Evolutionary conservation across 2,113 vertebrate species (phyloP).

Genomic region (Acanthochromis polyacanthus): DNA sequence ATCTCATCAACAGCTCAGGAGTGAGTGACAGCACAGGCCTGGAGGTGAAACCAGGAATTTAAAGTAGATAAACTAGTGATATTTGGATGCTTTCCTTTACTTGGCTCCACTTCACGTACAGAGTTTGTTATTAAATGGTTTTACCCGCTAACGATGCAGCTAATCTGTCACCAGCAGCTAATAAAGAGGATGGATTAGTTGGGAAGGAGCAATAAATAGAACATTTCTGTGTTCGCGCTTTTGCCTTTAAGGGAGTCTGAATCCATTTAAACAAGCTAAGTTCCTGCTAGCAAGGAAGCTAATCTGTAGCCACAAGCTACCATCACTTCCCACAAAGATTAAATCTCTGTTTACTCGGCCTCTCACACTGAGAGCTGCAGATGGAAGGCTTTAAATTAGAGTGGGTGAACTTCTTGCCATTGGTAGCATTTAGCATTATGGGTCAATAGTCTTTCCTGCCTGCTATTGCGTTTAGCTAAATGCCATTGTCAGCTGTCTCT

Average conservation of each 20-base stretch:
- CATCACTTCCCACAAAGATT: slow-evolving; percentile 48
- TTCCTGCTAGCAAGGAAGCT: slow-evolving; percentile 38
- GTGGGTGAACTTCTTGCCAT: neutral
- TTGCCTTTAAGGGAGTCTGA: slow-evolving; percentile 9
- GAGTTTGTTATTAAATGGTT: slow-evolving; percentile 1
- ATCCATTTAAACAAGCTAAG: slow-evolving; percentile 18
- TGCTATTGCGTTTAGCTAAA: neutral
- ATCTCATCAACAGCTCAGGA: neutral
- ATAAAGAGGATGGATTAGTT: neutral
- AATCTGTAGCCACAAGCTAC: slow-evolving; percentile 45
- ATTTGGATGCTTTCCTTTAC: neutral
- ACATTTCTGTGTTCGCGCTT: neutral
- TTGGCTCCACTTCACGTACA: neutral
- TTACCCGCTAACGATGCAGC: slow-evolving; percentile 13
- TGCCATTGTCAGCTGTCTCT: neutral
- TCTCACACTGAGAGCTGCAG: neutral
- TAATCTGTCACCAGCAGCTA: slow-evolving; percentile 33
- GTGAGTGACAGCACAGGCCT: neutral
- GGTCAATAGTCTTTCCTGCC: neutral
- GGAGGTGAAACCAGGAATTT: neutral
- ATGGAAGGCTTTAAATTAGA: neutral
- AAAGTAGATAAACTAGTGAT: neutral
- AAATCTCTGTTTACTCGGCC: neutral
- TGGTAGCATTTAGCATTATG: neutral
- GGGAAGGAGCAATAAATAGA: neutral